Percentiles rank a stretch among this genome's conserved stretches.
phyloP scores from a whole-genome alignment of 2,888 invertebrate genomes.

The Melinopterus prodromus region DNA sequence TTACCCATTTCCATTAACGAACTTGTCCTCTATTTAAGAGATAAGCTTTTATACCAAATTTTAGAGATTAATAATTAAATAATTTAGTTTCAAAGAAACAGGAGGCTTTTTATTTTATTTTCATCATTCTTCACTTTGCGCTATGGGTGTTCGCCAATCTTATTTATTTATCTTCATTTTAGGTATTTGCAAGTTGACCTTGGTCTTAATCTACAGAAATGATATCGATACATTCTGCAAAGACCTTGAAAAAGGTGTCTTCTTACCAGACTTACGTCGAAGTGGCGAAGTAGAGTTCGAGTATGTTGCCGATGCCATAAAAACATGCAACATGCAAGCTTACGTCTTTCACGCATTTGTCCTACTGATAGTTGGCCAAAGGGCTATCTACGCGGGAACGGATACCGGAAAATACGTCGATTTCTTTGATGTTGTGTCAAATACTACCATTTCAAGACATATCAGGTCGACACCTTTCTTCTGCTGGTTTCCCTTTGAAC shows the following conservation, averaged over 20 bases:
- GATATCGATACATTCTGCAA: slow-evolving; percentile 30
- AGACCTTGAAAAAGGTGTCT: slow-evolving; percentile 31
- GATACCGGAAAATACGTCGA: slow-evolving; percentile 14
- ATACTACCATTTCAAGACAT: slow-evolving; percentile 17
- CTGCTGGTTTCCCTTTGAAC: slow-evolving; percentile 36
- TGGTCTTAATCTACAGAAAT: slow-evolving; percentile 30
- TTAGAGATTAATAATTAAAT: too few relatives aligned
- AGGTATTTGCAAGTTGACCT: slow-evolving; percentile 15
- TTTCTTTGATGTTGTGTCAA: neutral
- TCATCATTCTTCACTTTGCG: too few relatives aligned
- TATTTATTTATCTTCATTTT: slow-evolving; percentile 6
- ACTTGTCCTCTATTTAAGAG: too few relatives aligned
- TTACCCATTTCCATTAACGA: too few relatives aligned
- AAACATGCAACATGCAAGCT: slow-evolving; percentile 29
- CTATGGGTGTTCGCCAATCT: neutral
- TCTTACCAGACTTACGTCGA: slow-evolving; percentile 33
- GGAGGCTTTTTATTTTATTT: too few relatives aligned
- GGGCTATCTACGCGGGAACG: slow-evolving; percentile 24
- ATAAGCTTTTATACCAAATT: too few relatives aligned
- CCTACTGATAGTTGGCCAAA: slow-evolving; percentile 30
- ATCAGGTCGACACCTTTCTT: slow-evolving; percentile 33
- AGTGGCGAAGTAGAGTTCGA: slow-evolving; percentile 33
- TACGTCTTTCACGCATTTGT: slow-evolving; percentile 34
- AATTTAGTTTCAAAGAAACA: too few relatives aligned
- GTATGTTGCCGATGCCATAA: slow-evolving; percentile 32